Evolutionary conservation across 2,797 vertebrate genomes (phyloP).

Genomic region (Pogonophryne albipinna): DNA sequence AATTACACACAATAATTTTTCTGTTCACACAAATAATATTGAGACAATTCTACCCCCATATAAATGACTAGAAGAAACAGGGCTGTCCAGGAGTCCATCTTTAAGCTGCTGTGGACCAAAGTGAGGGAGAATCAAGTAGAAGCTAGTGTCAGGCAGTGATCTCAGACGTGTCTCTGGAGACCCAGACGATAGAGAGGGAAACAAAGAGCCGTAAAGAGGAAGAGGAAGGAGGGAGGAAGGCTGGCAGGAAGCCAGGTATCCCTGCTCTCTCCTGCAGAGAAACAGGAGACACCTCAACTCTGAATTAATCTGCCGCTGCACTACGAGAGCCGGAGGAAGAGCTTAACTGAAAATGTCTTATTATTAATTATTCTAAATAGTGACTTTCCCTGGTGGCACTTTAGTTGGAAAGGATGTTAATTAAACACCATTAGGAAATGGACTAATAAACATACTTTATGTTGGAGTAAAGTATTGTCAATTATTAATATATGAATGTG

Average conservation of each 20-base stretch:
- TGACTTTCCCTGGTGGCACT: background rate
- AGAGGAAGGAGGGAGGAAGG: constrained; percentile 27
- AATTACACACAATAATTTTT: too few species aligned
- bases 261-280: constrained; percentile 58
- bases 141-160: constrained; percentile 61
- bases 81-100: constrained; percentile 1
- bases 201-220: constrained; percentile 42
- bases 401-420: background rate
- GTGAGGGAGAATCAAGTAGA: constrained; percentile 39
- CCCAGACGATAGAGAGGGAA: constrained; percentile 44
- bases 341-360: constrained; percentile 14
- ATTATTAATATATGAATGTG: background rate
- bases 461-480: background rate
- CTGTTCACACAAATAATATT: too few species aligned
- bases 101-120: constrained; percentile 35
- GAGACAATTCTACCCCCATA: background rate
- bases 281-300: constrained; percentile 46
- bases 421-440: background rate
- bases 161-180: constrained; percentile 56
- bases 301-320: constrained; percentile 5
- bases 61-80: constrained; percentile 10
- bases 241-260: constrained; percentile 64
- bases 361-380: constrained; percentile 12
- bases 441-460: constrained; percentile 5
- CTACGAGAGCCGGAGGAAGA: constrained; percentile 10